Percentiles rank a stretch among this genome's conserved stretches.
phyloP scores from a whole-genome alignment of 2,888 invertebrate genomes.

The Lepidochitona cinerea region DNA sequence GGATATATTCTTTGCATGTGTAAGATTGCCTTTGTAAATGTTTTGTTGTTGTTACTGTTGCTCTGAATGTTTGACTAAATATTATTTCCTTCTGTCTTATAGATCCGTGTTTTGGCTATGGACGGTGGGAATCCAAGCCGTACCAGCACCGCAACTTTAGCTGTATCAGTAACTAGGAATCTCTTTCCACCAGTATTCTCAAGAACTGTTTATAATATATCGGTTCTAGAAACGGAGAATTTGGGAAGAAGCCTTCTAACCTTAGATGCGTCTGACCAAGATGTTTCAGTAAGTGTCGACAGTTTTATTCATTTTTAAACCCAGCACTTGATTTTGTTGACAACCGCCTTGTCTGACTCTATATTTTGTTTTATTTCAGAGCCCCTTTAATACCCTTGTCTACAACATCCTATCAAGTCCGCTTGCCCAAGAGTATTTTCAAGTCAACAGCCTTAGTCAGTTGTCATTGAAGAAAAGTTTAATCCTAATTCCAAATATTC shows the following conservation, averaged over 20 bases:
- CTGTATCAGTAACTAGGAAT: constrained; percentile 46
- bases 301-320: too few species aligned
- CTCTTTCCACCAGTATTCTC: constrained; percentile 39
- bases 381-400: constrained; percentile 52
- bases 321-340: neutral
- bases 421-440: neutral
- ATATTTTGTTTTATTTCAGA: constrained; percentile 34
- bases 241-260: constrained; percentile 35
- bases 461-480: constrained; percentile 49
- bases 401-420: constrained; percentile 20
- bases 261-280: constrained; percentile 40
- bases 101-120: constrained; percentile 54
- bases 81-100: neutral
- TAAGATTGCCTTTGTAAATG: too few species aligned
- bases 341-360: neutral
- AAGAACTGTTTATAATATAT: constrained; percentile 42
- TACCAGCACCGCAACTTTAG: constrained; percentile 46
- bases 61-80: neutral
- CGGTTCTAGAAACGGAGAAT: constrained; percentile 47
- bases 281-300: constrained; percentile 22
- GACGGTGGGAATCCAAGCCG: constrained; percentile 57
- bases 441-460: constrained; percentile 34
- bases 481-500: constrained; percentile 30
- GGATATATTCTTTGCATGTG: neutral
- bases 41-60: neutral